Percentiles rank a stretch among this genome's conserved stretches.
phyloP scores from a whole-genome alignment of 1,140 invertebrate species.

The Drosophila quadrilineata region DNA sequence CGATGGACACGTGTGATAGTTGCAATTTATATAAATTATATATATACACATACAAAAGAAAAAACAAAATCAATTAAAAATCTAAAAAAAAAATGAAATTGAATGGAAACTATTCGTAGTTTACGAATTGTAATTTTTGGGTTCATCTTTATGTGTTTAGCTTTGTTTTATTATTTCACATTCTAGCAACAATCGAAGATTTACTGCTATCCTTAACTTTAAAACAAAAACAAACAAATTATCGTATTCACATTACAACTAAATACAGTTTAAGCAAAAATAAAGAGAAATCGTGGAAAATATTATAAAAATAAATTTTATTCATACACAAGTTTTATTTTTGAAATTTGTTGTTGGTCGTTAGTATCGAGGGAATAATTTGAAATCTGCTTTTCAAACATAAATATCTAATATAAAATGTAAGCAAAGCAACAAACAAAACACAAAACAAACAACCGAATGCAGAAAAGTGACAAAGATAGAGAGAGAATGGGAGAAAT shows the following conservation, averaged over 20 bases:
- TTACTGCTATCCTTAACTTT: slow-evolving; percentile 65
- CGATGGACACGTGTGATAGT: slow-evolving; percentile 73
- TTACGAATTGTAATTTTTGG: slow-evolving; percentile 44
- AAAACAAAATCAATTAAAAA: slow-evolving; percentile 33
- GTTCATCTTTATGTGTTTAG: slow-evolving; percentile 44
- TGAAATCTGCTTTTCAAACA: slow-evolving; percentile 15
- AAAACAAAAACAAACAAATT: slow-evolving; percentile 51
- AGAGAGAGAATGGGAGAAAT: background rate
- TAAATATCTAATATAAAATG: slow-evolving; percentile 16
- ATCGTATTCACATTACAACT: slow-evolving; percentile 47
- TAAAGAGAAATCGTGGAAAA: slow-evolving; percentile 43
- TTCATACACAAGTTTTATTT: slow-evolving; percentile 49
- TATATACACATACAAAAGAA: slow-evolving; percentile 66
- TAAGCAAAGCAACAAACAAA: slow-evolving; percentile 30
- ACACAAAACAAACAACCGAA: slow-evolving; percentile 19
- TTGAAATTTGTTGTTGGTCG: no score
- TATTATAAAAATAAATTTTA: slow-evolving; percentile 13
- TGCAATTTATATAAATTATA: slow-evolving; percentile 76
- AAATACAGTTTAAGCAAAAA: slow-evolving; percentile 33
- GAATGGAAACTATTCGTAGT: slow-evolving; percentile 55
- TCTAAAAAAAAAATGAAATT: slow-evolving; percentile 31
- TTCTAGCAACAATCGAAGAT: slow-evolving; percentile 74
- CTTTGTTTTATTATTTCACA: slow-evolving; percentile 51
- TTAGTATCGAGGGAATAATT: slow-evolving; percentile 37
- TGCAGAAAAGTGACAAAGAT: slow-evolving; percentile 1